These are phyloP conservation scores for Scaptomyza pallida DNA, from an alignment of 1,140 invertebrate genomes.

Conservation along the genomic window DNA sequence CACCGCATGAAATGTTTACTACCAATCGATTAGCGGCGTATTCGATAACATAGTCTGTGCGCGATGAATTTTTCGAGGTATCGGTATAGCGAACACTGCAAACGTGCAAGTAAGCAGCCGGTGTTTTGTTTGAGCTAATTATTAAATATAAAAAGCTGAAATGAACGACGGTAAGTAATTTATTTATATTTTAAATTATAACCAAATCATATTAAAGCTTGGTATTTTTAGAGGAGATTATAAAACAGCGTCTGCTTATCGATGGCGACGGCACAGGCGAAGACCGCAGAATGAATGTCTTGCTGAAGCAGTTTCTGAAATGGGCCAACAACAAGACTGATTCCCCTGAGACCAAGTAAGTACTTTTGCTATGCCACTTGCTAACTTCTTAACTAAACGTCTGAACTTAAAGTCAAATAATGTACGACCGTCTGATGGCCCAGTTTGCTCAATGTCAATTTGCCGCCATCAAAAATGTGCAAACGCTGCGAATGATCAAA, in stretches of 20 bases:
- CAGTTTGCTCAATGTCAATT: conserved; percentile 95
- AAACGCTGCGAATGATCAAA: conserved; percentile 92
- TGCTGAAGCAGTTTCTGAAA: conserved; percentile 95
- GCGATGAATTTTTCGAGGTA: background rate
- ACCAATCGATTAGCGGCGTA: conserved; percentile 7
- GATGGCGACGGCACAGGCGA: conserved; percentile 98
- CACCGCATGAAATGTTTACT: conserved; percentile 20
- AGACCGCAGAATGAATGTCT: conserved; percentile 93
- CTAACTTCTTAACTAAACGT: background rate
- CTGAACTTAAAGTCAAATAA: conserved; percentile 85
- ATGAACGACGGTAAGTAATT: conserved; percentile 70
- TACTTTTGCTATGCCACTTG: background rate
- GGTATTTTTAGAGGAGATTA: conserved; percentile 91
- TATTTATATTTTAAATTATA: conserved; percentile 1
- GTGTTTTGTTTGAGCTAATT: conserved; percentile 20
- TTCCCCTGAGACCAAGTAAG: conserved; percentile 88
- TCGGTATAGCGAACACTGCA: conserved; percentile 3
- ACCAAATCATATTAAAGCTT: background rate
- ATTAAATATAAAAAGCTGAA: background rate
- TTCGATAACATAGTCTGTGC: conserved; percentile 1
- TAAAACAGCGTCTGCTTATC: conserved; percentile 93
- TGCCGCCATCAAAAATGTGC: conserved; percentile 92
- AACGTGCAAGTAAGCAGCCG: conserved; percentile 14
- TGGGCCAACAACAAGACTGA: conserved; percentile 92
- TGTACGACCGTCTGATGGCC: conserved; percentile 91